Base-by-base conservation (phyloP, 2,888 invertebrate species). In the Strigamia crassipes region DNA sequence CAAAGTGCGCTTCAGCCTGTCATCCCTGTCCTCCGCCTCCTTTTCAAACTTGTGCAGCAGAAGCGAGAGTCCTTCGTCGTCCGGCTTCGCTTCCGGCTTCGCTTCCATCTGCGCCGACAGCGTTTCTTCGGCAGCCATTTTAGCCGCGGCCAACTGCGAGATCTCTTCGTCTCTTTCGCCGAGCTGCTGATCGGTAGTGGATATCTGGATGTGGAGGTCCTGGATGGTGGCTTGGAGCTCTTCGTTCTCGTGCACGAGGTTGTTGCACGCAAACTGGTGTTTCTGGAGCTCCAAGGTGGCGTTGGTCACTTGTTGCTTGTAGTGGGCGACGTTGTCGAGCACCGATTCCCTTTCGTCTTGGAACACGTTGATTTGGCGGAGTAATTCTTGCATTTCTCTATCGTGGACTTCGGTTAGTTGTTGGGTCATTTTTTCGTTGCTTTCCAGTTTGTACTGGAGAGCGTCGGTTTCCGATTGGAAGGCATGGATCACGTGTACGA, bases 271-370 rank as follows among this genome's bases (percentile, higher is more conserved):
- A 8, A 73, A 73, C 13, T 73, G 73, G 3, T 73, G 73, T 73
- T 73, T 73, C 15, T 73, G 73, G 8, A 73, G n/a, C 27, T 73
- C 73, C 3, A 73, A 31, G 5, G 73, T 31, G 1, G 73, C 73
- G n/a, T 73, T 73, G 27, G 73, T 73, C 5, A 73, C 73, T 73
- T 73, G 73, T 12, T 73, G 73, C 27, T 73, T 73, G 73, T 31
- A 31, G 13, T 27, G 23, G 10, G 23, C 4, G 13, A 15, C 73
- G n/a, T 23, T 73, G 12, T 31, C 73, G 1, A 73, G 27, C 12
- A 73, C 15, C 2, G 23, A 31, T 31, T 73, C 73, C 13, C 73
- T 12, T 73, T 73, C 73, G 12, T 73, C 31, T 31, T 73, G 27
- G 13, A 12, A 73, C 12, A 0, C 8, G 2, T n/a, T 10, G 12